Evolutionary conservation across 2,797 vertebrate genomes (phyloP).

Genomic region (Trichosurus vulpecula): DNA sequence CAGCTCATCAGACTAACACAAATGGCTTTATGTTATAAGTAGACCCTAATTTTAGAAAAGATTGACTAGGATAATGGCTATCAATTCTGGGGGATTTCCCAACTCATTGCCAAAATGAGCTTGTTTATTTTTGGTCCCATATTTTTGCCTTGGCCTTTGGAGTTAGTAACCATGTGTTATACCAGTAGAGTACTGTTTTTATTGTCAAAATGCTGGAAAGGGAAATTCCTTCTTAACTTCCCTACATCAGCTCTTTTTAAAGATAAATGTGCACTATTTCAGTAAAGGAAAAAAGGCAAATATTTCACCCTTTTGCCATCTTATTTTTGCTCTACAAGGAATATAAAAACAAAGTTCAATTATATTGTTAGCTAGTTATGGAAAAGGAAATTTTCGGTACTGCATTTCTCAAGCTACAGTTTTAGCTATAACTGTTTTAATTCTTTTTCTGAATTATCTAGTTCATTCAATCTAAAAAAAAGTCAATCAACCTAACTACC

Average conservation of each 20-base stretch:
- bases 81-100: constrained; percentile 28
- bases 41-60: constrained; percentile 65
- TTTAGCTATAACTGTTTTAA: constrained; percentile 18
- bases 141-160: not conserved
- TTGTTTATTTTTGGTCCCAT: not conserved
- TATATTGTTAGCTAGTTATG: constrained; percentile 37
- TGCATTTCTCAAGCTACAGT: not conserved
- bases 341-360: constrained; percentile 42
- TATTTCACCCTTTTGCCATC: not conserved
- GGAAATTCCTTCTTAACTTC: not conserved
- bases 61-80: constrained; percentile 50
- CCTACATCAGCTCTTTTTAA: not conserved
- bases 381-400: constrained; percentile 5
- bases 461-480: constrained; percentile 52
- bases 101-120: constrained; percentile 31
- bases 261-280: constrained; percentile 2
- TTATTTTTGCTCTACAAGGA: constrained; percentile 32
- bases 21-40: constrained; percentile 58
- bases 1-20: constrained; percentile 58
- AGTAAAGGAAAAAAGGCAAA: constrained; percentile 31
- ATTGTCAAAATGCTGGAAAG: not conserved
- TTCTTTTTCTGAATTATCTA: constrained; percentile 25
- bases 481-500: constrained; percentile 25
- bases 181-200: not conserved
- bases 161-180: not conserved